A percentile compares a stretch with the other conserved stretches of the same genome.
Evolutionary conservation across 2,113 vertebrate genomes (phyloP).

Genomic region (Phrynosoma platyrhinos): DNA sequence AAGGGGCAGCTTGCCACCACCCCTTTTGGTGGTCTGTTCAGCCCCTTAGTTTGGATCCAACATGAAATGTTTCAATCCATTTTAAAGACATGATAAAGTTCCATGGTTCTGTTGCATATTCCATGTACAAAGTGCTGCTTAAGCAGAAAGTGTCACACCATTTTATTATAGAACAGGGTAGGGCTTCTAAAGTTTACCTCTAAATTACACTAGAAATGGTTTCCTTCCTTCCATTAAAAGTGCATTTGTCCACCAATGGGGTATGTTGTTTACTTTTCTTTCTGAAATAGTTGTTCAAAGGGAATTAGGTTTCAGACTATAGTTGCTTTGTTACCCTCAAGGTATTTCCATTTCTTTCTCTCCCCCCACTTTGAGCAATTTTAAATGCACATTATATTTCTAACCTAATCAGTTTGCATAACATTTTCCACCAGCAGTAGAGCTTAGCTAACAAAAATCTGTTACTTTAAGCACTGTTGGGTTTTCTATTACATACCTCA

Average conservation of each 20-base stretch:
- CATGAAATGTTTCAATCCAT: neutral
- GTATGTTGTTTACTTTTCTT: neutral
- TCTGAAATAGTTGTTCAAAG: slow-evolving; percentile 10
- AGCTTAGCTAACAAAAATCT: slow-evolving; percentile 42
- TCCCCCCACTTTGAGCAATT: slow-evolving; percentile 18
- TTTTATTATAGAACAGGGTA: neutral
- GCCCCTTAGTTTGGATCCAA: neutral
- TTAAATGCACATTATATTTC: slow-evolving; percentile 38
- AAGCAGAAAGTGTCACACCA: neutral
- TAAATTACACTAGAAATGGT: slow-evolving; percentile 1
- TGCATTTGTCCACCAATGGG: slow-evolving; percentile 1
- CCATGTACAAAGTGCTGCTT: neutral
- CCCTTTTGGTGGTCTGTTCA: no score
- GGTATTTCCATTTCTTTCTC: slow-evolving; percentile 13
- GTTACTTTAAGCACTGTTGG: slow-evolving; percentile 41
- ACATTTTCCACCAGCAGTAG: slow-evolving; percentile 35
- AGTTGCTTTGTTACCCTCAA: slow-evolving; percentile 30
- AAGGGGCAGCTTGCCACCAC: no score
- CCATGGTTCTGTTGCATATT: neutral
- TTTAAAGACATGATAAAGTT: neutral
- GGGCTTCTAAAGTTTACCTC: neutral
- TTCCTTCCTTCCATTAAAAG: slow-evolving; percentile 10
- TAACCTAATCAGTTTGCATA: slow-evolving; percentile 34
- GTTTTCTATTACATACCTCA: slow-evolving; percentile 48
- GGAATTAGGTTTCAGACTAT: neutral